Evolutionary conservation across 2,888 invertebrate genomes (phyloP).

Genomic region (Oscheius onirici): DNA sequence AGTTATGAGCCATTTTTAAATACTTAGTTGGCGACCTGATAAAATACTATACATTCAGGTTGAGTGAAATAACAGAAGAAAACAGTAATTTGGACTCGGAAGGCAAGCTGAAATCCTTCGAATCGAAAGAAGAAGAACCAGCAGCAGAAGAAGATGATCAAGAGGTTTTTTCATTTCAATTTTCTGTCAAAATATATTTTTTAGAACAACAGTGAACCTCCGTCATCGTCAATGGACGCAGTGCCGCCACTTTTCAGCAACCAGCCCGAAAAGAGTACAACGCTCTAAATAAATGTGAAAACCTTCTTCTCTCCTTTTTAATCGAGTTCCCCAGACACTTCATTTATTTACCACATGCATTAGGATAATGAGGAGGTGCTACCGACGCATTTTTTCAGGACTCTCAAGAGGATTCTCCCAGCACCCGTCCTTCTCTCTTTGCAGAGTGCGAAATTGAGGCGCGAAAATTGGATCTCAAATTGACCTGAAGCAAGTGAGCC

Average conservation of each 20-base stretch:
- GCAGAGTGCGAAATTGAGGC: constrained; percentile 11
- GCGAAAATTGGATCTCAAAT: constrained; percentile 24
- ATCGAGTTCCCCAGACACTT: constrained; percentile 7
- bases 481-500: background rate
- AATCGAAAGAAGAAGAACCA: background rate
- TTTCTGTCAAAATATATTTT: background rate
- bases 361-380: background rate
- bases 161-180: background rate
- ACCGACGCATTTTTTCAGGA: background rate
- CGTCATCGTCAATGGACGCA: constrained; percentile 6
- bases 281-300: constrained; percentile 16
- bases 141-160: background rate
- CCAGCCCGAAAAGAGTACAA: constrained; percentile 7
- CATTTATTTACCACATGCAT: constrained; percentile 15
- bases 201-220: constrained; percentile 1
- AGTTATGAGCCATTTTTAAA: too few species aligned
- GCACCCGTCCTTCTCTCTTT: background rate
- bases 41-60: background rate
- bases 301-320: background rate
- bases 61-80: constrained; percentile 26
- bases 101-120: background rate
- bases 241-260: constrained; percentile 3
- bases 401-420: background rate
- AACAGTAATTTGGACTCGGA: constrained; percentile 25
- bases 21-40: background rate